Evolutionary conservation across 2,113 vertebrate species (phyloP).

Genomic region (Burhinus oedicnemus): DNA sequence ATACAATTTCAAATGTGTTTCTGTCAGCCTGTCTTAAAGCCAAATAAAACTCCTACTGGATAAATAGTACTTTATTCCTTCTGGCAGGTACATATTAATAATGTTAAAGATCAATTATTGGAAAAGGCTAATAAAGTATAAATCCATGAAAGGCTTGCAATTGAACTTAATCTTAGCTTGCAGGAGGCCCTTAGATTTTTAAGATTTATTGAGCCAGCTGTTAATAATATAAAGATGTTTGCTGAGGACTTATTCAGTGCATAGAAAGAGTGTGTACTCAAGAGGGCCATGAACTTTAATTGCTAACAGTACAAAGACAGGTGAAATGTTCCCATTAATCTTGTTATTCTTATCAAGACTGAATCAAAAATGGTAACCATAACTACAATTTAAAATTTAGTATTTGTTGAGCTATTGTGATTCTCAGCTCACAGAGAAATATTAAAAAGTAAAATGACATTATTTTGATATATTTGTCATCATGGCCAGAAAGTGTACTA

Average conservation of each 20-base stretch:
- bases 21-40: not conserved
- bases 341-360: not conserved
- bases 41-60: constrained; percentile 19
- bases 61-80: not conserved
- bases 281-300: not conserved
- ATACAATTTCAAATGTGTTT: not conserved
- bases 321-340: constrained; percentile 6
- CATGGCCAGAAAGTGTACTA: not conserved
- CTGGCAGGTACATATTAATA: constrained; percentile 33
- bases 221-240: constrained; percentile 30
- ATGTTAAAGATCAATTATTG: constrained; percentile 41
- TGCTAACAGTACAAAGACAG: not conserved
- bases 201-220: constrained; percentile 39
- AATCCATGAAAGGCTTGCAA: constrained; percentile 20
- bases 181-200: constrained; percentile 19
- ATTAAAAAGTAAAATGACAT: not conserved
- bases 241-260: not conserved
- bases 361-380: not conserved
- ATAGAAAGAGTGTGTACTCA: not conserved
- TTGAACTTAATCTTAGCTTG: constrained; percentile 39
- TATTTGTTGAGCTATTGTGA: not conserved
- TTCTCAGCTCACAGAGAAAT: not conserved
- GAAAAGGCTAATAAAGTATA: constrained; percentile 32
- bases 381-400: not conserved
- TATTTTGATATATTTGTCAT: not conserved